Evolutionary conservation across 2,113 vertebrate genomes (phyloP), one percentile per base, ranked within the genome.

Genomic region (Cricetomys ansorgei): DNA sequence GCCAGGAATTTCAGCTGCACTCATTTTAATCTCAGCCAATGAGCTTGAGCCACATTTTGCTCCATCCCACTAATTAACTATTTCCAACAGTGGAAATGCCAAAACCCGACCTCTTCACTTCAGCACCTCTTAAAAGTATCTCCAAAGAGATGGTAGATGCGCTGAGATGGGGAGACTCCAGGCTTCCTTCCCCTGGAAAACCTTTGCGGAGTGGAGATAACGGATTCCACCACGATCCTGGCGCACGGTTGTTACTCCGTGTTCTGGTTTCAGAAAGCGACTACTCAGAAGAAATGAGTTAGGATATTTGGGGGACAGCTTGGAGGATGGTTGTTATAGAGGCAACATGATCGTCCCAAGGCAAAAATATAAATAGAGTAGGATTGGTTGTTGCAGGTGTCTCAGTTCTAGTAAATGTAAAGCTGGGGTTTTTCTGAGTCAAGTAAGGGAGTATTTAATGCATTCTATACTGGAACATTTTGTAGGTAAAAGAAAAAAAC

Each of bases 391-490:
- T 77, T 72, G 37, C 0, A 29, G 57, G 23, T 45, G 75, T 77
- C 15, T 91, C 23, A 62, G 25, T 72, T 85, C 65, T 3, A 50
- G 75, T 27, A 69, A 13, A 89, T n/a, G 37, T 65, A 65, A 89
- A 55, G 0, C 13, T 89, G n/a, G 37, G 12, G 25, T 91, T 96
- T 65, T 93, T 80, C 80, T 89, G 45, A 94, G 55, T 84, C 83
- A 88, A 21, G 31, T 72, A 88, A 73, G 19, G 23, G 73, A 95
- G n/a, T 57, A 93, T 94, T 94, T 87, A 94, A 62, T 70, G 72
- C 48, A 83, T 89, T 85, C 76, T 69, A 91, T 87, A 17, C 70
- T 89, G 45, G 21, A 57, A 91, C 79, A 91, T 48, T 83, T n/a
- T 55, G 50, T n/a, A 72, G n/a, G 31, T 16, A 65, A 67, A 55